A percentile compares a stretch with the other conserved stretches of the same genome.
These are phyloP conservation scores for Strix uralensis DNA, from an alignment of 2,113 vertebrate genomes.

Conservation along the genomic window DNA sequence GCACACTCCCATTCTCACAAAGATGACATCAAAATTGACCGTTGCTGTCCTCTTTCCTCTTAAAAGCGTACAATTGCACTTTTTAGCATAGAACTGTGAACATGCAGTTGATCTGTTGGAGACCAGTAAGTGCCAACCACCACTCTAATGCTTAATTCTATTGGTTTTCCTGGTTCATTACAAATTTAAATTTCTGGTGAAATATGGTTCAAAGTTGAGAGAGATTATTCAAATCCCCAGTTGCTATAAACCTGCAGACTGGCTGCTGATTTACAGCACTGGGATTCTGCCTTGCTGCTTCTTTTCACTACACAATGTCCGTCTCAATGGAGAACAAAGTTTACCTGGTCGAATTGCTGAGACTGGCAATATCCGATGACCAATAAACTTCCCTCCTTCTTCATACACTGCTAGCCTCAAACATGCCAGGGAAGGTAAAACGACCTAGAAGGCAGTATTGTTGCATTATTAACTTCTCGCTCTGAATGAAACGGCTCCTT, in stretches of 20 bases:
- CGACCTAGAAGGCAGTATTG: conserved; percentile 76
- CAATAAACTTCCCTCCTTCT: conserved; percentile 97
- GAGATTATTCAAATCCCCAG: background rate
- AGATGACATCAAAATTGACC: background rate
- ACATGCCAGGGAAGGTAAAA: conserved; percentile 91
- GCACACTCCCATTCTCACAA: background rate
- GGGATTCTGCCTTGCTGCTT: background rate
- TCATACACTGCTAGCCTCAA: conserved; percentile 94
- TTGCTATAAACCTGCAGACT: background rate
- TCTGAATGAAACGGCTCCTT: background rate
- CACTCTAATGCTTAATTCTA: background rate
- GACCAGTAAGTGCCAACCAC: background rate
- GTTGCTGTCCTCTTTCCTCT: background rate
- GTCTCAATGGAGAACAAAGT: background rate
- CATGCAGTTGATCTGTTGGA: background rate
- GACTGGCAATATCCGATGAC: conserved; percentile 94
- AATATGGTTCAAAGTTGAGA: background rate
- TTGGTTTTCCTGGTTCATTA: background rate
- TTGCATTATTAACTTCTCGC: background rate
- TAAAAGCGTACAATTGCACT: background rate
- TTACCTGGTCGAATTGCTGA: conserved; percentile 94
- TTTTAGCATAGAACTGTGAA: background rate
- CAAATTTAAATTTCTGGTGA: background rate
- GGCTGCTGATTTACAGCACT: background rate
- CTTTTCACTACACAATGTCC: background rate